These are phyloP conservation scores for Argyresthia goedartella DNA, from an alignment of 2,888 invertebrate genomes.

Conservation along the genomic window DNA sequence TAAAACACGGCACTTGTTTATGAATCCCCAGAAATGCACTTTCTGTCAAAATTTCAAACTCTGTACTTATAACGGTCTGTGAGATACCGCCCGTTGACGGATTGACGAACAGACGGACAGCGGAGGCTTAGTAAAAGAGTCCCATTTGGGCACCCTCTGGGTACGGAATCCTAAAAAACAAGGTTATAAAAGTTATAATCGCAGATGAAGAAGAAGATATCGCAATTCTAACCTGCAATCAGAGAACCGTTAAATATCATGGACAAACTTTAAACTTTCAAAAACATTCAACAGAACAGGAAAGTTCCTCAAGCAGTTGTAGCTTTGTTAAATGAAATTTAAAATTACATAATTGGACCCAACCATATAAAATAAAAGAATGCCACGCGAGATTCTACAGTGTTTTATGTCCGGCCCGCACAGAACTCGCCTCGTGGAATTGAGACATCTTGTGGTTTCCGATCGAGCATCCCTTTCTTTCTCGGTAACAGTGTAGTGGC, in stretches of 20 bases:
- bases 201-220: background rate
- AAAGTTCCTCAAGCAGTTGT: background rate
- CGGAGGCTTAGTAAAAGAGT: too few species aligned
- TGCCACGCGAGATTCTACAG: slow-evolving; percentile 42
- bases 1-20: too few species aligned
- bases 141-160: too few species aligned
- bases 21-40: too few species aligned
- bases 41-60: too few species aligned
- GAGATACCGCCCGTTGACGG: too few species aligned
- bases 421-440: slow-evolving; percentile 65
- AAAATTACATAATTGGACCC: slow-evolving; percentile 5
- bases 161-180: too few species aligned
- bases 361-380: slow-evolving; percentile 33
- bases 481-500: slow-evolving; percentile 31
- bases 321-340: background rate
- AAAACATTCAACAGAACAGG: background rate
- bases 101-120: too few species aligned
- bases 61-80: too few species aligned
- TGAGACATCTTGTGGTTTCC: slow-evolving; percentile 72
- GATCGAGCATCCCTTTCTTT: slow-evolving; percentile 54
- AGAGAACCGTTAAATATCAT: too few species aligned
- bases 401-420: slow-evolving; percentile 62
- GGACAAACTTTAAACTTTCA: too few species aligned
- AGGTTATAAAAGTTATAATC: background rate
- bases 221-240: background rate